Conservation (phyloP, 2,113 vertebrate species). For the Chrysochloris asiatica region DNA sequence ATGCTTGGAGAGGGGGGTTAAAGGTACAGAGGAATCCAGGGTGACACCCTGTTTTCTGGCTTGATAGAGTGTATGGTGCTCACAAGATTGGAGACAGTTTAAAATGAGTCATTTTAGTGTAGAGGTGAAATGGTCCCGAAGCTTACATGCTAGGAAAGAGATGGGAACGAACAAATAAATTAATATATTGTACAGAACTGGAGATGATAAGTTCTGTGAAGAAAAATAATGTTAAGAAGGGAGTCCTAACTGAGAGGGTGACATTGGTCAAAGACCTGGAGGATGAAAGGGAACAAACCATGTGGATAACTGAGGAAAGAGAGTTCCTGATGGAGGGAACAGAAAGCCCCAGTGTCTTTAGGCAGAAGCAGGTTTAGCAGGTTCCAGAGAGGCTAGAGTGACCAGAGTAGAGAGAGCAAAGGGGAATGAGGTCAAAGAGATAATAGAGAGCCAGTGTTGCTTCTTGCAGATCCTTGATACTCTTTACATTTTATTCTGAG, state of each 20-base stretch:
- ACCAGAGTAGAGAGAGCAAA: neutral
- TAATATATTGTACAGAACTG: neutral
- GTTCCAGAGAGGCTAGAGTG: neutral
- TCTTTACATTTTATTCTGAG: neutral
- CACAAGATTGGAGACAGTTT: neutral
- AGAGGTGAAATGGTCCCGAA: neutral
- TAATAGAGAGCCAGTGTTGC: neutral
- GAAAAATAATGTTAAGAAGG: neutral
- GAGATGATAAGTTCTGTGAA: neutral
- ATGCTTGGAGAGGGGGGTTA: neutral
- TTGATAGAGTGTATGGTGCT: neutral
- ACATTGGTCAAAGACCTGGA: neutral
- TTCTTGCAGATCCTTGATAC: neutral
- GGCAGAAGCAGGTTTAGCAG: too few species aligned
- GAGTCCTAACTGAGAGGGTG: neutral
- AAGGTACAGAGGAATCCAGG: neutral
- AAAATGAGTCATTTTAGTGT: neutral
- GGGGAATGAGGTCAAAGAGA: neutral
- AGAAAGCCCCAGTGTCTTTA: neutral
- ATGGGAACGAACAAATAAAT: neutral
- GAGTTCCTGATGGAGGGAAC: neutral
- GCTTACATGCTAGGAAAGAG: neutral
- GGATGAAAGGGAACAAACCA: neutral
- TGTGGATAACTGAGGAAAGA: neutral
- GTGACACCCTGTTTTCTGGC: neutral